Conservation (phyloP, 2,888 invertebrate genomes). For the Serrognathus titanus region DNA sequence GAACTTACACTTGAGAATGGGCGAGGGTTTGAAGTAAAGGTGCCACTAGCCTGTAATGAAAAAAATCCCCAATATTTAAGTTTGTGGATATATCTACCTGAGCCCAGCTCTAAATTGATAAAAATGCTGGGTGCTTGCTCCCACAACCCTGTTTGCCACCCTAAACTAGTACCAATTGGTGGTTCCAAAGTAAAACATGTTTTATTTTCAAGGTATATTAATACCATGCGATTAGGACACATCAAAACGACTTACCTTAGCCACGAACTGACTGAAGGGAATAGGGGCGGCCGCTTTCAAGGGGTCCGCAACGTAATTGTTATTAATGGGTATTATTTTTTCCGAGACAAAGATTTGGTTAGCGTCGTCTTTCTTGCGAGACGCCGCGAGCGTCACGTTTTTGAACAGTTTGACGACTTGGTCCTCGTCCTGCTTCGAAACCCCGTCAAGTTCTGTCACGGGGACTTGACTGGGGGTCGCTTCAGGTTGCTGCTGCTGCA, state of each 20-base stretch:
- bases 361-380: no score
- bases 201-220: background rate
- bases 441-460: background rate
- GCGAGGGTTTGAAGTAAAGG: slow-evolving; percentile 58
- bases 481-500: slow-evolving; percentile 1
- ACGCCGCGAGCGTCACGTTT: background rate
- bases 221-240: background rate
- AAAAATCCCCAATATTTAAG: background rate
- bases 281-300: slow-evolving; percentile 37
- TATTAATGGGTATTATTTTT: slow-evolving; percentile 25
- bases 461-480: background rate
- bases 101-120: no score
- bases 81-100: no score
- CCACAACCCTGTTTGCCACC: no score
- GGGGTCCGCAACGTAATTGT: slow-evolving; percentile 26
- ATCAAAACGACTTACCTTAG: slow-evolving; percentile 9
- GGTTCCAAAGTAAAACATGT: no score
- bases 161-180: no score
- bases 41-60: slow-evolving; percentile 48
- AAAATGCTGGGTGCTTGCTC: no score
- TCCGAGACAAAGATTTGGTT: background rate
- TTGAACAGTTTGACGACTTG: background rate
- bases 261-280: slow-evolving; percentile 38
- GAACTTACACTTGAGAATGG: slow-evolving; percentile 58
- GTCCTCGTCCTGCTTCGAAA: background rate